These are phyloP conservation scores for Cirrhinus molitorella DNA, from an alignment of 2,797 vertebrate species.

Conservation along the genomic window DNA sequence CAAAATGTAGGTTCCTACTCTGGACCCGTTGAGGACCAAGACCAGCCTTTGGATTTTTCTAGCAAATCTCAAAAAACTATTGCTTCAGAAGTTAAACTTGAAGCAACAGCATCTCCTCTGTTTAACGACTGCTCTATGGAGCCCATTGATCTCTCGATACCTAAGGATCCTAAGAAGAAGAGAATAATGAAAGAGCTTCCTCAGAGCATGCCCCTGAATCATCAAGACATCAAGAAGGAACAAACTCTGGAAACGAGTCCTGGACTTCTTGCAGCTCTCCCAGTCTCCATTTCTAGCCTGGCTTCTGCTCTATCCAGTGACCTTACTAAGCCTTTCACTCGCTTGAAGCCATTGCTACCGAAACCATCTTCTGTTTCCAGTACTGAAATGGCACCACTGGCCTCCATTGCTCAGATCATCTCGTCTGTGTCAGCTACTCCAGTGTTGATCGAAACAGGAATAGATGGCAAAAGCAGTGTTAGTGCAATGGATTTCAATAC, in stretches of 20 bases:
- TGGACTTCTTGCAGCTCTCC: slow-evolving; percentile 74
- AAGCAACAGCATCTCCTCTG: slow-evolving; percentile 70
- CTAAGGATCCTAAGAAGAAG: slow-evolving; percentile 78
- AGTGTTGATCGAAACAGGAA: slow-evolving; percentile 83
- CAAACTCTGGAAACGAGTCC: slow-evolving; percentile 71
- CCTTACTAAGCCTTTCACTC: slow-evolving; percentile 74
- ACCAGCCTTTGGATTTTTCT: slow-evolving; percentile 87
- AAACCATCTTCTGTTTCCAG: slow-evolving; percentile 75
- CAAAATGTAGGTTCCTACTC: slow-evolving; percentile 66
- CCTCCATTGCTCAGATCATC: slow-evolving; percentile 98
- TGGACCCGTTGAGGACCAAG: slow-evolving; percentile 71
- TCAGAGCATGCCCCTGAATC: not conserved
- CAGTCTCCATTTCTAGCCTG: slow-evolving; percentile 80
- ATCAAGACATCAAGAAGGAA: slow-evolving; percentile 72
- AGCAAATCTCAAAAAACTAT: slow-evolving; percentile 79
- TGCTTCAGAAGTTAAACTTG: slow-evolving; percentile 79
- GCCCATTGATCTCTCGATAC: slow-evolving; percentile 88
- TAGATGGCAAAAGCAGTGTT: slow-evolving; percentile 45
- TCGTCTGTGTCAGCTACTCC: slow-evolving; percentile 92
- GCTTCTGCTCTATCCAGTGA: slow-evolving; percentile 75
- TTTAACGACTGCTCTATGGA: slow-evolving; percentile 82
- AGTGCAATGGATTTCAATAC: slow-evolving; percentile 44
- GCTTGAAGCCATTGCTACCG: slow-evolving; percentile 87
- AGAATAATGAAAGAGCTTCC: slow-evolving; percentile 70
- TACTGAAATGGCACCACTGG: slow-evolving; percentile 88